Base-by-base conservation (phyloP, 1,140 invertebrate genomes). In the Drosophila asahinai region DNA sequence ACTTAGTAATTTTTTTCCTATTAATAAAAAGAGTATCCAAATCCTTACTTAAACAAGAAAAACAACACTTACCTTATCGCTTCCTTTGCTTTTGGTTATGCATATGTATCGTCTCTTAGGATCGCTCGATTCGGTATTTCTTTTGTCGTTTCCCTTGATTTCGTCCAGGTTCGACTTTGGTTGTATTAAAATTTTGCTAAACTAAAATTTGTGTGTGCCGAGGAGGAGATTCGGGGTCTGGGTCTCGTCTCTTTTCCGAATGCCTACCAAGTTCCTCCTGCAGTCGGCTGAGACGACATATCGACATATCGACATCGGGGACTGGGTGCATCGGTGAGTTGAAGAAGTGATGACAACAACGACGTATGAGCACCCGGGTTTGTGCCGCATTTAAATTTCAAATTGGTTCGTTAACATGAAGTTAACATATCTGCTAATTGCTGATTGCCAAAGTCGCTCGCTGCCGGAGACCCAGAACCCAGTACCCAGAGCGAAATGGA, bases 331-430 rank as follows among this genome's bases (percentile, higher is more conserved):
- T 80, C 78, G 81, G 81, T 62, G 57, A 77, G 76, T 81, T 86
- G 83, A 82, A 86, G 83, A 86, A 86, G 83, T 86, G 83, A 86
- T 86, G 83, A 86, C 83, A 86, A 82, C 80, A 83, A 74, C 84
- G 84, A 89, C 84, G 84, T 89, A 84, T 89, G 81, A 87, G 83
- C 86, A 81, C 65, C 81, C 75, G 81, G 83, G 81, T 89, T 86
- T 90, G 86, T 90, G 84, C 81, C 86, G 86, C 86, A 89, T 89
- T 89, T 89, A 89, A 89, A 89, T 89, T 89, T 89, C 84, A 89
- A 89, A 89, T 89, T 89, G 84, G 84, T 89, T 89, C 84, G 84
- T 89, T 89, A 90, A 89, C 84, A 89, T 89, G 86, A 89, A 89
- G 84, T 89, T 90, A 89, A 89, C 84, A 89, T 89, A 89, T 89